Base-by-base conservation (phyloP, 2,113 vertebrate species). In the Phalacrocorax pelagicus region DNA sequence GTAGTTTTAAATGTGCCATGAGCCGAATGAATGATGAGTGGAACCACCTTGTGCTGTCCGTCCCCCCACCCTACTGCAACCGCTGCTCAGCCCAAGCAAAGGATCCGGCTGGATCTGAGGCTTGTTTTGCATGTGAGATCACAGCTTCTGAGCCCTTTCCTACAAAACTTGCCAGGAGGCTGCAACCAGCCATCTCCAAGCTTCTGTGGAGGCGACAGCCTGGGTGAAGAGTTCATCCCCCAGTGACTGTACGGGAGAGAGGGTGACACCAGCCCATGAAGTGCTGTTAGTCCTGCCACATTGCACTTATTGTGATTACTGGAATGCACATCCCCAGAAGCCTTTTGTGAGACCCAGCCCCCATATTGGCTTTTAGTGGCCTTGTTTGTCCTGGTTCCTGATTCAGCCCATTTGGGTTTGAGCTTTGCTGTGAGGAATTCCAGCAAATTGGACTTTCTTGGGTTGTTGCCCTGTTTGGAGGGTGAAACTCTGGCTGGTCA, bases 61-160 rank as follows among this genome's bases (percentile, higher is more conserved):
- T 67, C 16, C 22, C 23, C 9, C 5, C 11, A 15, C 24, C 27
- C 55, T 15, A 0, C 29, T 44, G 78, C 32, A 24, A 7, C 44
- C 9, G 22, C 89, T 73, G 66, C 77, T 63, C 59, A 40, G 71
- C 65, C 44, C 40, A 12, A 36, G 38, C 55, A 9, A 14, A 66
- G 77, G 58, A 44, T 27, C 27, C 0, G 0, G 5, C 16, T 2
- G 1, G 18, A 10, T n/a, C 38, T 4, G 67, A 19, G 18, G 3
- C 12, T 36, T 66, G 42, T 58, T 74, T 20, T 26, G 20, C 13
- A 8, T 0, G 1, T 63, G 7, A 4, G 52, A 40, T 34, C 0
- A 2, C 15, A 47, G 20, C 38, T 75, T 77, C 0, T 0, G 52
- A 80, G n/a, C 52, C 40, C 23, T 62, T 58, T 62, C 26, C 51